Percentiles rank a stretch among this genome's conserved stretches.
Conservation (phyloP, 2,797 vertebrate genomes). For the Helostoma temminkii region DNA sequence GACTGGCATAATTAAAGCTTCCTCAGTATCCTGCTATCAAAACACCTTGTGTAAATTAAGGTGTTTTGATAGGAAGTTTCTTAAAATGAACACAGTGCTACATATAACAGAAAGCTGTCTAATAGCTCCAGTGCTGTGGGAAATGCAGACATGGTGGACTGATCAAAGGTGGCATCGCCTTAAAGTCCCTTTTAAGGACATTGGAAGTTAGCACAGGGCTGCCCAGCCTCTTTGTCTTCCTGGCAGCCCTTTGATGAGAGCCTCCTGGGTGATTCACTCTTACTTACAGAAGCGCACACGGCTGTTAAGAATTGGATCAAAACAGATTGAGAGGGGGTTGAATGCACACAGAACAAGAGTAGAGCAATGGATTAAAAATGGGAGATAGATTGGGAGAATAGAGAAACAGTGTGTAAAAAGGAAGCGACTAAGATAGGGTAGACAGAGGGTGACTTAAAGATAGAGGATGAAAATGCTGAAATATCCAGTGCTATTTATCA, state of each 20-base stretch:
- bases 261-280: slow-evolving; percentile 82
- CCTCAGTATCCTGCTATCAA: no score
- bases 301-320: slow-evolving; percentile 84
- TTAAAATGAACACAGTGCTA: slow-evolving; percentile 2
- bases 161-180: slow-evolving; percentile 81
- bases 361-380: slow-evolving; percentile 64
- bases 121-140: slow-evolving; percentile 47
- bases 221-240: slow-evolving; percentile 80
- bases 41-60: no score
- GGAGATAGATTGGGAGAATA: slow-evolving; percentile 62
- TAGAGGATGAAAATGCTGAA: slow-evolving; percentile 52
- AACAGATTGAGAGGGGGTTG: slow-evolving; percentile 79
- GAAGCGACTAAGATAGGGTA: slow-evolving; percentile 23
- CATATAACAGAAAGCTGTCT: slow-evolving; percentile 41
- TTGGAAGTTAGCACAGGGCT: slow-evolving; percentile 74
- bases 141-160: slow-evolving; percentile 67
- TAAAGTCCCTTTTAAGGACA: slow-evolving; percentile 77
- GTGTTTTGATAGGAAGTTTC: slow-evolving; percentile 30
- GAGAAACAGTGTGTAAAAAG: slow-evolving; percentile 44
- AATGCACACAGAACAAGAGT: slow-evolving; percentile 56
- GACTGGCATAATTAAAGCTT: background rate
- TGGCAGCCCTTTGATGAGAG: slow-evolving; percentile 84
- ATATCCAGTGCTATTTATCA: slow-evolving; percentile 51
- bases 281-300: slow-evolving; percentile 81
- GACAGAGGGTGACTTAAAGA: slow-evolving; percentile 40